A percentile compares a stretch with the other conserved stretches of the same genome.
phyloP scores from a whole-genome alignment of 2,888 invertebrate species.

The Diaprepes abbreviatus region DNA sequence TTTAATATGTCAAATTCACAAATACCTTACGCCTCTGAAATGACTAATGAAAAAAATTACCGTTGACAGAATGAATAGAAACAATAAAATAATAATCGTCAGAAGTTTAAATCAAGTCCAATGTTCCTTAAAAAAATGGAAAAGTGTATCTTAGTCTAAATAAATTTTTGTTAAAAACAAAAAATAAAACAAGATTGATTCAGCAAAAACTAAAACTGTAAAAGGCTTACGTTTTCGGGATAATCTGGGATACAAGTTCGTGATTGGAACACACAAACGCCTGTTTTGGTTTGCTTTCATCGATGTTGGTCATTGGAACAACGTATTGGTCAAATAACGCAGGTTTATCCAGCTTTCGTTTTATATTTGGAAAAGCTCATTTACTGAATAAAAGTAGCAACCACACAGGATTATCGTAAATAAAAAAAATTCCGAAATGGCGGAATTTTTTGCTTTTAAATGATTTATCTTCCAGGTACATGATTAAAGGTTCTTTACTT shows the following conservation, averaged over 20 bases:
- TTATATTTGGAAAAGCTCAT: constrained; percentile 1
- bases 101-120: no score
- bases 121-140: constrained; percentile 35
- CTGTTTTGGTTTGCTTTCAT: constrained; percentile 23
- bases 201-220: constrained; percentile 36
- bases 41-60: no score
- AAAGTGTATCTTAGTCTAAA: constrained; percentile 25
- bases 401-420: background rate
- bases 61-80: no score
- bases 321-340: constrained; percentile 25
- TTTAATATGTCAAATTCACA: no score
- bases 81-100: no score
- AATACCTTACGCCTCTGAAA: no score
- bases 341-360: constrained; percentile 1
- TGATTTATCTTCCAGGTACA: no score
- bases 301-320: constrained; percentile 24
- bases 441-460: no score
- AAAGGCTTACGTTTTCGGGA: constrained; percentile 36
- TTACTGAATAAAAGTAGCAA: background rate
- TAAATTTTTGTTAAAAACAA: constrained; percentile 30
- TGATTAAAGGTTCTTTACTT: no score
- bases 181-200: constrained; percentile 33
- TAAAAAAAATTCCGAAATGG: no score
- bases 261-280: constrained; percentile 49
- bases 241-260: constrained; percentile 47